Base-by-base conservation (phyloP, 2,888 invertebrate genomes). In the Chaitophorus viminalis region DNA sequence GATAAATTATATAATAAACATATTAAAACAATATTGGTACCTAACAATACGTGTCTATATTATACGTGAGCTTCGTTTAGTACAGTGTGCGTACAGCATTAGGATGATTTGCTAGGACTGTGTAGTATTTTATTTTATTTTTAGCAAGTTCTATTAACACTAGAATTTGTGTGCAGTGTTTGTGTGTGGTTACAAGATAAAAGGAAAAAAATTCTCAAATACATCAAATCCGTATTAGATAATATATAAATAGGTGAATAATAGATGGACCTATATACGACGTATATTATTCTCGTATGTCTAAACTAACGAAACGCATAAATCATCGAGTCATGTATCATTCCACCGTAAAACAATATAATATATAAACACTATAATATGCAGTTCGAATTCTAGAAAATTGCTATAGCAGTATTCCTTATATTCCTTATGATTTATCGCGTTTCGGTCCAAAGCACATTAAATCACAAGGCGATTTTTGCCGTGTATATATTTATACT, bases 351-450 rank as follows among this genome's bases (percentile, higher is more conserved):
- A 70, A 70, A 82, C 82, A 82, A 82, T 82, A 52, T 52, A 81
- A 52, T 52, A 81, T 31, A 68, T 72, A 33, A 9, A 54, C 46
- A 29, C n/a, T 54, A 60, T 60, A 21, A 33, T 60, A 33, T 33
- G 17, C 36, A 46, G 68, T 68, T 39, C 5, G 25, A 46, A 14
- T 81, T 46, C 65, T n/a, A 39, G 46, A 52, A 82, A 82, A 82
- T 21, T 25, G 25, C 11, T 18, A 36, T 78, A 78, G 60, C 78
- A 36, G n/a, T n/a, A n/a, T n/a, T n/a, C n/a, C n/a, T n/a, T n/a
- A n/a, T n/a, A n/a, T 60, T 81, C n/a, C 46, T 70, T 82, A 82
- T 82, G 82, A 82, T 82, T 82, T 82, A 82, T 82, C 14, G 31
- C 8, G 70, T 52, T 70, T 46, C 52, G 52, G 52, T 82, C 52